A percentile compares a stretch with the other conserved stretches of the same genome.
Conservation (phyloP, 2,888 invertebrate species). For the Mimachlamys varia region DNA sequence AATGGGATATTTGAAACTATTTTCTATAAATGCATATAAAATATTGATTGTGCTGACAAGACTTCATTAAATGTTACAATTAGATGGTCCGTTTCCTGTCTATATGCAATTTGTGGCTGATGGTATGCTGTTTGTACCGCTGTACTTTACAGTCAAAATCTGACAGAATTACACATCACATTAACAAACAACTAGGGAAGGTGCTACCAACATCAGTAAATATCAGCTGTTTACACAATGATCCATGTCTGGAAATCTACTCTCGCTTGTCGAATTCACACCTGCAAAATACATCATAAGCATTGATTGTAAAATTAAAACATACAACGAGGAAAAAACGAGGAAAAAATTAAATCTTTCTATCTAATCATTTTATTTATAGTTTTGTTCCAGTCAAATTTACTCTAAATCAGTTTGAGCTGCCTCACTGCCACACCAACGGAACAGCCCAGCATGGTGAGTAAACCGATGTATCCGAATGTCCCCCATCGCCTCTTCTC, state of each 20-base stretch:
- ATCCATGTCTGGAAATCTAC: background rate
- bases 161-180: background rate
- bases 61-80: too few species aligned
- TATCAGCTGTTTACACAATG: background rate
- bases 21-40: too few species aligned
- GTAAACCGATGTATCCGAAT: slow-evolving; percentile 60
- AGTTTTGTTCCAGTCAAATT: too few species aligned
- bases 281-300: background rate
- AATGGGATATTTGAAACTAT: too few species aligned
- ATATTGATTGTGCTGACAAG: too few species aligned
- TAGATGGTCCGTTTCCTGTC: too few species aligned
- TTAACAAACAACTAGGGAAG: background rate
- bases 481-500: slow-evolving; percentile 68
- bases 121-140: background rate
- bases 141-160: background rate
- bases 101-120: too few species aligned
- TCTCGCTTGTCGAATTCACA: background rate
- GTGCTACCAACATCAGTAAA: background rate
- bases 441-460: slow-evolving; percentile 65
- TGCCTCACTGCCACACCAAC: slow-evolving; percentile 65
- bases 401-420: slow-evolving; percentile 44
- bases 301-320: too few species aligned
- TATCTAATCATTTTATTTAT: too few species aligned
- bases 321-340: too few species aligned
- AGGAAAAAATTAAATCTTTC: too few species aligned